Percentiles rank a stretch among this genome's conserved stretches.
phyloP scores from a whole-genome alignment of 2,888 invertebrate species.

The Ectobius pallidus region DNA sequence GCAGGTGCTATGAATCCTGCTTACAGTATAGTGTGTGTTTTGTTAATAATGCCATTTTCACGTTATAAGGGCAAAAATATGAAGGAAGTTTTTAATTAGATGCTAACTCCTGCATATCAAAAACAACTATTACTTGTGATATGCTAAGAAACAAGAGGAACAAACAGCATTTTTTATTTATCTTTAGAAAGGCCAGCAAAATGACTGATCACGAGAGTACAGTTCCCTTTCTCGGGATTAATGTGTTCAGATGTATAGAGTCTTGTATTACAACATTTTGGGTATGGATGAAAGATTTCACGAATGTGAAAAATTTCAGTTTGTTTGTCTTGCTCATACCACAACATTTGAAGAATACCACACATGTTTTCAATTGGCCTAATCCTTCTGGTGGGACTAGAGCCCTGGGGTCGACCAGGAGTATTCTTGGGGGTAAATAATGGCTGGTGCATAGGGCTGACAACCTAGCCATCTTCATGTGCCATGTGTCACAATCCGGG shows the following conservation, averaged over 20 bases:
- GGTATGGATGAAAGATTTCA: constrained; percentile 26
- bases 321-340: constrained; percentile 26
- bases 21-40: no score
- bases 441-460: no score
- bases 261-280: constrained; percentile 21
- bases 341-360: constrained; percentile 18
- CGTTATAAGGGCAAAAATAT: no score
- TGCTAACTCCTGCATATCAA: constrained; percentile 43
- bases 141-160: constrained; percentile 25
- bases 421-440: no score
- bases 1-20: no score
- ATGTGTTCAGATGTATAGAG: background rate
- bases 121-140: constrained; percentile 37
- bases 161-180: constrained; percentile 22
- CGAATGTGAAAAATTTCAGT: constrained; percentile 32
- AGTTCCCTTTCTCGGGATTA: constrained; percentile 2
- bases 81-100: no score
- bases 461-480: no score
- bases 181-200: background rate
- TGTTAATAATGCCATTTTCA: no score
- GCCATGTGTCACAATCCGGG: no score
- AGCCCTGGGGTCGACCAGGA: no score
- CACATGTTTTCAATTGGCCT: no score
- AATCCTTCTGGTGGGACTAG: constrained; percentile 2
- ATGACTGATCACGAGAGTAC: background rate